Conservation (phyloP, 2,113 vertebrate genomes). For the Prinia subflava region DNA sequence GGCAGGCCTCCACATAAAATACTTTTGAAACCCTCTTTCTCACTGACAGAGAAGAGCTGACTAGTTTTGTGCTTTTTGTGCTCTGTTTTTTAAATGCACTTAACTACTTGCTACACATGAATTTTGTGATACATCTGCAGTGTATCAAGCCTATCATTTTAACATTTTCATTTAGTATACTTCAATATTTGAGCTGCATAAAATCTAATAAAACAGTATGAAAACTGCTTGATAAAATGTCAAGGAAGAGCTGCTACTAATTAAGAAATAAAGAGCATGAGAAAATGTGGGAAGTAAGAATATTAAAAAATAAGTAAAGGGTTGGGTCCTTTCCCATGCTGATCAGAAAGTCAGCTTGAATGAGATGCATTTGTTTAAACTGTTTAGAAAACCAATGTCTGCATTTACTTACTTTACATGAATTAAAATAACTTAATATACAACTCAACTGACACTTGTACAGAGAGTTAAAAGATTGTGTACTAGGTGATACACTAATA, state of each 20-base stretch:
- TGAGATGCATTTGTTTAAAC: neutral
- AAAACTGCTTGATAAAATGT: neutral
- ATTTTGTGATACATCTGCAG: neutral
- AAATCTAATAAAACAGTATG: neutral
- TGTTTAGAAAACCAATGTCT: neutral
- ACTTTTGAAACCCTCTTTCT: neutral
- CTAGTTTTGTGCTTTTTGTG: neutral
- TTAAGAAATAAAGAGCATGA: neutral
- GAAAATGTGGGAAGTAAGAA: neutral
- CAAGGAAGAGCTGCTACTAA: neutral
- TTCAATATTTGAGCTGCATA: neutral
- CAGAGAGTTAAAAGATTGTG: neutral
- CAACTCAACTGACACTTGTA: neutral
- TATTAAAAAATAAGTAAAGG: neutral
- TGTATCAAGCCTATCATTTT: neutral
- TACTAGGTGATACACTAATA: neutral
- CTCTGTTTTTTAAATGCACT: neutral
- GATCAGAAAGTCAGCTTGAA: neutral
- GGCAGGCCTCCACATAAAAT: neutral
- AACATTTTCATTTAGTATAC: neutral
- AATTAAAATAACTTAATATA: neutral
- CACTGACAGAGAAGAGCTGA: neutral
- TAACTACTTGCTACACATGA: neutral
- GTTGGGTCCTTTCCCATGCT: accelerated
- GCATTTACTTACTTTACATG: neutral